These are phyloP conservation scores for Chrysina gloriosa DNA, from an alignment of 2,888 invertebrate species.

Conservation along the genomic window DNA sequence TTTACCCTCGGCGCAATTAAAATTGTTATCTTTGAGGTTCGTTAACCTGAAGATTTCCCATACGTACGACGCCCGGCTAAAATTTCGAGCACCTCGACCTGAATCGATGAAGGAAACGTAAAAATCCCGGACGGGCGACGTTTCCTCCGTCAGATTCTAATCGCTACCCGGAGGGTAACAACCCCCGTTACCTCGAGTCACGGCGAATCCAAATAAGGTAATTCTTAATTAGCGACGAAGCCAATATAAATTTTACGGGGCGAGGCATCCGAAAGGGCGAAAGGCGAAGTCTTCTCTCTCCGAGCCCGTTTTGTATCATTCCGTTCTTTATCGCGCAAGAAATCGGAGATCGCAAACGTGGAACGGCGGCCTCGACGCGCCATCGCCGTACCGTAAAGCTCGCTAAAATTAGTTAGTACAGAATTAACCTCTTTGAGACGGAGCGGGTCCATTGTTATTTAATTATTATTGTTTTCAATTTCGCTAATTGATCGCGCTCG, in stretches of 20 bases:
- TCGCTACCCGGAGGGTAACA: background rate
- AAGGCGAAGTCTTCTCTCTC: background rate
- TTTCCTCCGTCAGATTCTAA: background rate
- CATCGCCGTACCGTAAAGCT: too few relatives aligned
- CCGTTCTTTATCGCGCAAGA: background rate
- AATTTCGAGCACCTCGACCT: background rate
- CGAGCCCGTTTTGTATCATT: background rate
- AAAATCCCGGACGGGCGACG: too few relatives aligned
- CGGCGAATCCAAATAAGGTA: slow-evolving; percentile 20
- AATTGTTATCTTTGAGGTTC: background rate
- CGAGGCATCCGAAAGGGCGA: background rate
- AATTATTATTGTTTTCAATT: background rate
- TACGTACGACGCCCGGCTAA: background rate
- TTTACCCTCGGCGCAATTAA: background rate
- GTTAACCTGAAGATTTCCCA: background rate
- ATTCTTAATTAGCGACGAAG: slow-evolving; percentile 30
- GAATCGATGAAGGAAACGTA: background rate
- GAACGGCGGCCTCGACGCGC: background rate
- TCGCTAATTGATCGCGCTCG: background rate
- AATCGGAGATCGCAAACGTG: background rate
- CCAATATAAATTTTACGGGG: slow-evolving; percentile 29
- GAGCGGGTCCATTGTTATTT: background rate
- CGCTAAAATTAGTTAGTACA: too few relatives aligned
- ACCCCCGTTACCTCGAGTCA: background rate
- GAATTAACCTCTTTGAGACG: background rate